A percentile compares a stretch with the other conserved stretches of the same genome.
phyloP scores from a whole-genome alignment of 2,888 invertebrate species.

The Pecten maximus region DNA sequence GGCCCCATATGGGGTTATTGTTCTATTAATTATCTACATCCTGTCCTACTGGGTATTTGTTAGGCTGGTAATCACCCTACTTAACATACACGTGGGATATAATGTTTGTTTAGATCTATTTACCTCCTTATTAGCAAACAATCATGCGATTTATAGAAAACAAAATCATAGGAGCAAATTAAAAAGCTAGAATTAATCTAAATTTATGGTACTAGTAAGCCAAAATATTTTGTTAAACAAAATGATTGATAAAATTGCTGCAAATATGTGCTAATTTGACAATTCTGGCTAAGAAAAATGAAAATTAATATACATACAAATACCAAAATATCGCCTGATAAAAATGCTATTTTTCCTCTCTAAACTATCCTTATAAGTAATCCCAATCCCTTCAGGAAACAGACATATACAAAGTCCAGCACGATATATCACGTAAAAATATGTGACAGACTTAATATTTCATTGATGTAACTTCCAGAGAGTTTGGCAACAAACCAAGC shows the following conservation, averaged over 20 bases:
- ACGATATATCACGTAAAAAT: neutral
- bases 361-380: neutral
- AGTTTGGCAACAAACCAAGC: neutral
- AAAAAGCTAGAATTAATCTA: too few species aligned
- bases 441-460: neutral
- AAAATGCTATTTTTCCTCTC: neutral
- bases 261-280: too few species aligned
- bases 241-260: too few species aligned
- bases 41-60: neutral
- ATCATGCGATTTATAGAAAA: neutral
- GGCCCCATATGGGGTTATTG: constrained; percentile 6
- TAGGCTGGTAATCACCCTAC: neutral
- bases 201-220: too few species aligned
- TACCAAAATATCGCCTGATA: neutral
- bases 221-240: too few species aligned
- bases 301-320: too few species aligned
- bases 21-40: constrained; percentile 6
- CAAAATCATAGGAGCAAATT: neutral
- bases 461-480: neutral
- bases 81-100: neutral
- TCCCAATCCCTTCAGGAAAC: neutral
- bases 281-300: too few species aligned
- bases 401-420: neutral
- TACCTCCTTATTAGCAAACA: neutral
- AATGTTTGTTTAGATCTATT: constrained; percentile 5